Conservation (phyloP, 35 echinoderm and acorn worm species). For the Amphiura filiformis region DNA sequence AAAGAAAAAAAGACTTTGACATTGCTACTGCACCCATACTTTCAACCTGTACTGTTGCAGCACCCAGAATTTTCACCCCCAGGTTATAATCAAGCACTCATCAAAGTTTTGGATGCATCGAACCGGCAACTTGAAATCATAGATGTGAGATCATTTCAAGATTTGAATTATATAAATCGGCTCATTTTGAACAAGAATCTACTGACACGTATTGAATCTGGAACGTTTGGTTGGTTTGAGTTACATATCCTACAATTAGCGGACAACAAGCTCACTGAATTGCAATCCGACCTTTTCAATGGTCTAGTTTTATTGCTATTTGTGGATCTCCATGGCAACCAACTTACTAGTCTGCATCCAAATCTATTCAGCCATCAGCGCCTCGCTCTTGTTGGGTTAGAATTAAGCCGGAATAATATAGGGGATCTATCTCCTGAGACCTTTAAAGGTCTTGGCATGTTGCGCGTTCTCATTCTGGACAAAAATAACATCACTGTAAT, state of each 20-base stretch:
- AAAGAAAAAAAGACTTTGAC: not conserved
- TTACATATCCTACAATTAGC: not conserved
- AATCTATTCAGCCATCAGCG: not conserved
- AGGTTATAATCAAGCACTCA: too few relatives aligned
- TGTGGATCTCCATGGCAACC: not conserved
- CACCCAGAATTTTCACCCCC: not conserved
- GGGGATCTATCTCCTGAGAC: not conserved
- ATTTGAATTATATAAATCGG: not conserved
- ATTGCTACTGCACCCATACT: not conserved
- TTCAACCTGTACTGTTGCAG: too few relatives aligned
- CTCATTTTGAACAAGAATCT: not conserved
- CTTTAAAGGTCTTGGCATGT: not conserved
- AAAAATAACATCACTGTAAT: not conserved
- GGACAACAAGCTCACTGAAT: not conserved
- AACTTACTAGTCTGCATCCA: not conserved
- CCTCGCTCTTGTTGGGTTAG: not conserved
- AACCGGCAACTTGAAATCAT: not conserved
- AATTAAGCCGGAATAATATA: not conserved
- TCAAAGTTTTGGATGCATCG: not conserved
- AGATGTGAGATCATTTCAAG: not conserved
- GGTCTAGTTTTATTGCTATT: not conserved
- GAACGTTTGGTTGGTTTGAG: not conserved
- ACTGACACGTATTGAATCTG: not conserved
- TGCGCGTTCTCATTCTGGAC: not conserved
- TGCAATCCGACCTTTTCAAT: not conserved